Evolutionary conservation across 2,888 invertebrate species (phyloP).

Genomic region (Hypomecis punctinalis): DNA sequence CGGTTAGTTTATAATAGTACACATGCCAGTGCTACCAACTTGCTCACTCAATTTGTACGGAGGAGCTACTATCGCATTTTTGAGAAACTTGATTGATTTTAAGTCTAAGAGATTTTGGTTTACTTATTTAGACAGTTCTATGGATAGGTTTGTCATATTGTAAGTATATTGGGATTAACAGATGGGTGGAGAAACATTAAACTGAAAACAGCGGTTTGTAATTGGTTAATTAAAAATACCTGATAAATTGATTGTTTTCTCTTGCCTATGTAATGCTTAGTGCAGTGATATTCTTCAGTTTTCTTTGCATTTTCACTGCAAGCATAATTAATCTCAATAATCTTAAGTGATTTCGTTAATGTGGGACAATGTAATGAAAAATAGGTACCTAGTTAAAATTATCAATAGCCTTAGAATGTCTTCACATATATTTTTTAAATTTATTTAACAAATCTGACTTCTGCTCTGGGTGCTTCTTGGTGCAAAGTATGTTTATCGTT

Average conservation of each 20-base stretch:
- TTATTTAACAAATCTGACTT: too few species aligned
- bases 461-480: too few species aligned
- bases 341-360: too few species aligned
- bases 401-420: too few species aligned
- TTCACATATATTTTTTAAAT: too few species aligned
- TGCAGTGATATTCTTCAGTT: too few species aligned
- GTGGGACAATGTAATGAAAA: too few species aligned
- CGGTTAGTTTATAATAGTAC: conserved; percentile 32
- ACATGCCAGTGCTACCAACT: neutral
- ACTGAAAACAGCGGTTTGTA: conserved; percentile 27
- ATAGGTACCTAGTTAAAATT: too few species aligned
- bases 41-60: neutral
- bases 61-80: neutral
- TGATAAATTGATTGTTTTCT: neutral
- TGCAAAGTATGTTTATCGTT: too few species aligned
- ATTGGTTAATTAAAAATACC: conserved; percentile 25
- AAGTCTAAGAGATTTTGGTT: neutral
- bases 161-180: conserved; percentile 17
- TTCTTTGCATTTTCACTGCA: neutral
- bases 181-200: conserved; percentile 32
- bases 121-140: neutral
- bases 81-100: too few species aligned
- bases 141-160: neutral
- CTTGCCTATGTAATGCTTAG: neutral
- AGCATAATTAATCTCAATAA: too few species aligned